These are phyloP conservation scores for Chauna torquata DNA, from an alignment of 2,113 vertebrate species.

Conservation along the genomic window DNA sequence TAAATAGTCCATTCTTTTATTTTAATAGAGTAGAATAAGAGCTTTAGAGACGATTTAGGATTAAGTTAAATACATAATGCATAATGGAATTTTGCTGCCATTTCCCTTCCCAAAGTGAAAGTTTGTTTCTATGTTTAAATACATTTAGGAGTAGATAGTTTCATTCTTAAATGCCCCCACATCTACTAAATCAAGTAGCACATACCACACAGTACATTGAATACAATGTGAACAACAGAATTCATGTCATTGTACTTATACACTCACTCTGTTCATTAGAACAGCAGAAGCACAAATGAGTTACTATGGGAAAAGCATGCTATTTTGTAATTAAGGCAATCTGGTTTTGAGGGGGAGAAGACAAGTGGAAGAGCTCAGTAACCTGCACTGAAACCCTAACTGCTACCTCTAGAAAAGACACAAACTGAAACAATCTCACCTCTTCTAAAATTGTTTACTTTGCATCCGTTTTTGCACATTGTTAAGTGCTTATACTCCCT, in stretches of 20 bases:
- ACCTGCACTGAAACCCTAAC: not conserved
- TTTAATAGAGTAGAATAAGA: conserved; percentile 36
- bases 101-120: conserved; percentile 51
- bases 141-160: not conserved
- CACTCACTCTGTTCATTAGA: not conserved
- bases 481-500: not conserved
- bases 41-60: conserved; percentile 49
- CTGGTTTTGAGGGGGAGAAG: not conserved
- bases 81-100: conserved; percentile 34
- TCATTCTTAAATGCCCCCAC: not conserved
- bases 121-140: conserved; percentile 27
- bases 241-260: not conserved
- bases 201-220: not conserved
- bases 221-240: not conserved
- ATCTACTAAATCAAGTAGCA: not conserved
- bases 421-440: not conserved
- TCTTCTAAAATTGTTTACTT: not conserved
- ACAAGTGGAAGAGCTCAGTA: not conserved
- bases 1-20: conserved; percentile 19
- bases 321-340: not conserved
- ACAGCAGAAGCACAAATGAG: not conserved
- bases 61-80: conserved; percentile 30
- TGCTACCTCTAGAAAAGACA: not conserved
- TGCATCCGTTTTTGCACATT: not conserved
- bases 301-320: not conserved